These are phyloP conservation scores for Cantharis lateralis DNA, from an alignment of 2,888 invertebrate species.

Conservation along the genomic window DNA sequence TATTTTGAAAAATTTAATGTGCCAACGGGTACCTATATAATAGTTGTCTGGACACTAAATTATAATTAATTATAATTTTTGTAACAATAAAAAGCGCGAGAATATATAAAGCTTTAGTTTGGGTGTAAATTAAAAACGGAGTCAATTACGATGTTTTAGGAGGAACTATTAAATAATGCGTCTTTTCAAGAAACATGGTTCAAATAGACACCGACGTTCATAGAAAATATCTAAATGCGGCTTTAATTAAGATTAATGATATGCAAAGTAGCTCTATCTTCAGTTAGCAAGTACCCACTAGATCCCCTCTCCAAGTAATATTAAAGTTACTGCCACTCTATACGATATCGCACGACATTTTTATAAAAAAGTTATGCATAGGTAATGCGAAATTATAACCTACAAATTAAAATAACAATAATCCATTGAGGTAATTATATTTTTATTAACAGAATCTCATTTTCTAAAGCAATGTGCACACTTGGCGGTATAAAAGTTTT, in stretches of 20 bases:
- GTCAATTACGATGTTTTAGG: slow-evolving; percentile 31
- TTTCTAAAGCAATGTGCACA: background rate
- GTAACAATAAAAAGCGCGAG: background rate
- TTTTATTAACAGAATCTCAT: background rate
- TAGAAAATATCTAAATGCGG: slow-evolving; percentile 55
- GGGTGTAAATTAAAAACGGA: slow-evolving; percentile 6
- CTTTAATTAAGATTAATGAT: slow-evolving; percentile 58
- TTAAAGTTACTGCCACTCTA: slow-evolving; percentile 16
- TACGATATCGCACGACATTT: slow-evolving; percentile 11
- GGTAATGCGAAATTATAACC: background rate
- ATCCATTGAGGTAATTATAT: background rate
- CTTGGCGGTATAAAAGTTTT: background rate
- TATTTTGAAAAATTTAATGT: background rate
- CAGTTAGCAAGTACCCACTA: slow-evolving; percentile 47
- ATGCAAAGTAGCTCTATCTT: slow-evolving; percentile 56
- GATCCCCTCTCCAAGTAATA: slow-evolving; percentile 29
- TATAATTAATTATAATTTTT: background rate
- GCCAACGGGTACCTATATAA: background rate
- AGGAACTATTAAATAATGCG: slow-evolving; percentile 37
- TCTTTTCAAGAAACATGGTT: slow-evolving; percentile 45
- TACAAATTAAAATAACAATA: background rate
- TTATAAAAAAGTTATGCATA: background rate
- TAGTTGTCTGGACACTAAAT: background rate
- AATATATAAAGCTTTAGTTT: background rate
- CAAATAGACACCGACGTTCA: slow-evolving; percentile 53